Evolutionary conservation across 1,140 invertebrate genomes (phyloP).

Genomic region (Diabrotica virgifera): DNA sequence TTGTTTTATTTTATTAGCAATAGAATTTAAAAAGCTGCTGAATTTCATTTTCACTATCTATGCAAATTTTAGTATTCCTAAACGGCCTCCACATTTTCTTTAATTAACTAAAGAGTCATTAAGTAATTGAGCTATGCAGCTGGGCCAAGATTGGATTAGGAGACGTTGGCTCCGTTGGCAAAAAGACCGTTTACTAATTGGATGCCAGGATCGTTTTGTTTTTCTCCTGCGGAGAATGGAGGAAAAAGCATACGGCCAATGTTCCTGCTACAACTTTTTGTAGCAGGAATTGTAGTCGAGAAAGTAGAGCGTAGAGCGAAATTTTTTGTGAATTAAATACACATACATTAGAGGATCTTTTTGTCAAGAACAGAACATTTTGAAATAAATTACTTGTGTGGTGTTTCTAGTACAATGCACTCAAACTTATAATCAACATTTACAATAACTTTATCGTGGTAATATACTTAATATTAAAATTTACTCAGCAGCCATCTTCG

Average conservation of each 20-base stretch:
- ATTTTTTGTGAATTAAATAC: too few relatives aligned
- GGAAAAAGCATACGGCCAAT: not conserved
- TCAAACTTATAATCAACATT: too few relatives aligned
- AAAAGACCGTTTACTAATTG: constrained; percentile 26
- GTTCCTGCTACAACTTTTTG: not conserved
- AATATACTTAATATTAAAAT: too few relatives aligned
- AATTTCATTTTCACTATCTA: constrained; percentile 19
- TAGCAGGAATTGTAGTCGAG: not conserved
- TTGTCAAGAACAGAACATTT: too few relatives aligned
- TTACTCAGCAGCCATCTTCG: too few relatives aligned
- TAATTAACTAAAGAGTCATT: constrained; percentile 39
- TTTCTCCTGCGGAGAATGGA: constrained; percentile 6
- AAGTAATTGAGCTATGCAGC: constrained; percentile 34
- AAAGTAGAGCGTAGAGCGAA: not conserved
- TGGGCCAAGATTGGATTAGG: constrained; percentile 27
- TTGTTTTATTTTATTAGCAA: too few relatives aligned
- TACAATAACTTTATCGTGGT: too few relatives aligned
- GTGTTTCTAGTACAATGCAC: too few relatives aligned
- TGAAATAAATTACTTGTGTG: too few relatives aligned
- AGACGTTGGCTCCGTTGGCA: constrained; percentile 7
- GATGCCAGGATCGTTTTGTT: constrained; percentile 8
- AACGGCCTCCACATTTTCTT: constrained; percentile 37
- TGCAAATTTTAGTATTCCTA: constrained; percentile 36
- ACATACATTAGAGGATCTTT: too few relatives aligned
- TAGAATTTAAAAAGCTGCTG: not conserved